Base-by-base conservation (phyloP, 2,888 invertebrate species). In the Hipparchia semele region DNA sequence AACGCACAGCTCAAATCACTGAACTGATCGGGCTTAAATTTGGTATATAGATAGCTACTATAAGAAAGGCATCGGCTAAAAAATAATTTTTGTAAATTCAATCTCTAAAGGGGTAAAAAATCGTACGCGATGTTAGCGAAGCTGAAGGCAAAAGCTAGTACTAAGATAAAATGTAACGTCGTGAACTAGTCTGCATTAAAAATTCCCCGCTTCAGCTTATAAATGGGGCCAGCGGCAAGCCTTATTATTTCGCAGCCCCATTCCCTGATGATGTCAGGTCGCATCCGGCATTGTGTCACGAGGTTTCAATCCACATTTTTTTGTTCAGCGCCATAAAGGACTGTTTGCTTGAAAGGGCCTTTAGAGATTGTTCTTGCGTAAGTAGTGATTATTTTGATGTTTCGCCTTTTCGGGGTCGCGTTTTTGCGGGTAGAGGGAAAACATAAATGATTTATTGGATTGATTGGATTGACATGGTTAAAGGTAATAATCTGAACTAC, bases 211-310 rank as follows among this genome's bases (percentile, higher is more conserved):
- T 79, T 0, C 10, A 66, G 72, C 77, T 1, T 56, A 0, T 71
- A 39, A 0, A 72, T 84, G 83, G 74, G 1, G 67, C 86, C 88
- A 81, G 72, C 23, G 54, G 75, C 79, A 72, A 84, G 91, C 89
- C 91, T 92, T 93, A 92, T 93, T 93, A 93, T 93, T 92, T 91
- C 91, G 90, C 92, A 91, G 88, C 90, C 92, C 86, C 91, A 90
- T 92, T 92, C 90, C 88, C 86, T 92, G 92, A 92, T 92, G 92
- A 93, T 90, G 92, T 93, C 92, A 91, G 92, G 90, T 89, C 90
- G 87, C 84, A 90, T 91, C 91, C 91, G 87, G 83, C 87, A 92
- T 93, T 92, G 92, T 93, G 90, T 87, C 89, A 87, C 84, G 83
- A 87, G 88, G 87, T 90, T 92, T 91, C 92, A 92, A 92, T 92